These are phyloP conservation scores for Seladonia tumulorum DNA, from an alignment of 2,888 invertebrate species.

Conservation along the genomic window DNA sequence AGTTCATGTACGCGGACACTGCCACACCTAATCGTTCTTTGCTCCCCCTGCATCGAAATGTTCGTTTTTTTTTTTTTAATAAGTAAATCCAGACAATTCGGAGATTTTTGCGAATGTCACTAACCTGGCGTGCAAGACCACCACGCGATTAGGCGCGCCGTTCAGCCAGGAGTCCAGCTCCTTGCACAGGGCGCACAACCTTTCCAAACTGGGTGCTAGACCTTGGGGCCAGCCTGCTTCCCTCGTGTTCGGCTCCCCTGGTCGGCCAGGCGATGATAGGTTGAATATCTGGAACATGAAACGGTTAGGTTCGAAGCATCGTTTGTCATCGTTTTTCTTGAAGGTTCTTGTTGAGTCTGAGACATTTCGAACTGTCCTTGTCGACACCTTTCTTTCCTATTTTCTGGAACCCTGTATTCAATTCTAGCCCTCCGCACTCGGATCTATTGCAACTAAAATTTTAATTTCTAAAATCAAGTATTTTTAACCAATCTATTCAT, in stretches of 20 bases:
- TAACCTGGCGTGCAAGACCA: conserved; percentile 94
- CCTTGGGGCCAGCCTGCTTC: conserved; percentile 94
- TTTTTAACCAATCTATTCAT: no score
- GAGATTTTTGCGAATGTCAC: conserved; percentile 26
- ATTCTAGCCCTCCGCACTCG: no score
- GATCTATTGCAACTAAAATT: no score
- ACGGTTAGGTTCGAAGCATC: neutral
- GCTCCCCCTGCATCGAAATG: conserved; percentile 88
- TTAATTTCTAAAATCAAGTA: no score
- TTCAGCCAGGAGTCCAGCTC: conserved; percentile 96
- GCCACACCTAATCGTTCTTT: conserved; percentile 94
- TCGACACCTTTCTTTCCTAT: no score
- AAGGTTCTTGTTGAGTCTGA: no score
- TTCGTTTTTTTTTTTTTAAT: neutral
- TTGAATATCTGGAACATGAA: conserved; percentile 90
- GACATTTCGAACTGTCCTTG: no score
- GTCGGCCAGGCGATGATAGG: conserved; percentile 89
- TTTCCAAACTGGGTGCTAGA: conserved; percentile 94
- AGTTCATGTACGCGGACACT: conserved; percentile 97
- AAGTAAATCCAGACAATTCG: neutral
- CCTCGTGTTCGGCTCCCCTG: conserved; percentile 84
- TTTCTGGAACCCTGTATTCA: no score
- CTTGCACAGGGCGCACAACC: conserved; percentile 96
- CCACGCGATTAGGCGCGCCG: conserved; percentile 92
- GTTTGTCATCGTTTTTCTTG: no score